phyloP scores from a whole-genome alignment of 2,888 invertebrate genomes.

The Liopterus haemorrhoidalis region DNA sequence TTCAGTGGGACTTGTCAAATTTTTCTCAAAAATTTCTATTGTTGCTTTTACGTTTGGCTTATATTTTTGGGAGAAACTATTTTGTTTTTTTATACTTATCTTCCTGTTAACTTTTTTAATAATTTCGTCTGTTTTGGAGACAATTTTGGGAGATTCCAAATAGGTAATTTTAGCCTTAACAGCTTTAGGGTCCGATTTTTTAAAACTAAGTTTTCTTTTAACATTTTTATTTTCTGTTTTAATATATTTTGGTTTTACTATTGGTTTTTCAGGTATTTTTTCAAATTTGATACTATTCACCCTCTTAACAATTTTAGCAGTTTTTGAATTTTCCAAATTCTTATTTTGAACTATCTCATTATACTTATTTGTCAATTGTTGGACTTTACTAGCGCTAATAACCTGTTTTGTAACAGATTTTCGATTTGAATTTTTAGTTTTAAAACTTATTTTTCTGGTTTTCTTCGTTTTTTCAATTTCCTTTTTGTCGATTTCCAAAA shows the following conservation, averaged over 20 bases:
- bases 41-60: conserved; percentile 42
- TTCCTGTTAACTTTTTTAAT: neutral
- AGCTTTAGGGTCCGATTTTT: conserved; percentile 41
- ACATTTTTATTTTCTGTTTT: conserved; percentile 35
- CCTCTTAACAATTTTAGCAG: conserved; percentile 44
- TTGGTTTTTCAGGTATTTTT: conserved; percentile 6
- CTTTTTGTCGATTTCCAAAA: too few relatives aligned
- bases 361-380: conserved; percentile 63
- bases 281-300: too few relatives aligned
- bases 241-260: conserved; percentile 13
- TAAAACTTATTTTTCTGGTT: too few relatives aligned
- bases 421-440: too few relatives aligned
- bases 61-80: conserved; percentile 48
- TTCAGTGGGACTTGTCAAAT: conserved; percentile 28
- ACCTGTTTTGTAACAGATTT: too few relatives aligned
- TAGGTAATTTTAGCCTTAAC: conserved; percentile 30
- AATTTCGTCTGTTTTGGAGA: conserved; percentile 10
- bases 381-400: conserved; percentile 56
- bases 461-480: too few relatives aligned
- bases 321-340: conserved; percentile 51
- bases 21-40: conserved; percentile 42
- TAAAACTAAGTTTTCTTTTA: conserved; percentile 47
- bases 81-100: conserved; percentile 41
- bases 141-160: conserved; percentile 21
- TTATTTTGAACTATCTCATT: conserved; percentile 56